Evolutionary conservation across 2,888 invertebrate genomes (phyloP), one percentile per base, ranked within the genome.

Genomic region (Caenorhabditis angaria): DNA sequence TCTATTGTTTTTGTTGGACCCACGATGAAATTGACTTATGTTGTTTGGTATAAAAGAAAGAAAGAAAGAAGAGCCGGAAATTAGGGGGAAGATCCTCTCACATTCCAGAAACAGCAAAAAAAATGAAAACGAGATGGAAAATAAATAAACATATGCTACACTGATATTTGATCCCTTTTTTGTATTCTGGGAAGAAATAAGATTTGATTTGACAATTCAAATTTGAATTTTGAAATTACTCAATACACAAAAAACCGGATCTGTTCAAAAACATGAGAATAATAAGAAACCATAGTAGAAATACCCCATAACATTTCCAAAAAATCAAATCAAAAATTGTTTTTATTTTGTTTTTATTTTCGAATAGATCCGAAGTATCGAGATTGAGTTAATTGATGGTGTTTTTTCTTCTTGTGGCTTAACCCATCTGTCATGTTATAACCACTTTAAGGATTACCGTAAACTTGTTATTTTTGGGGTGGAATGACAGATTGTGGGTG

Each of bases 11-110:
- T n/a, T n/a, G n/a, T n/a, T n/a, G n/a, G n/a, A n/a, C n/a, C n/a
- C n/a, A n/a, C n/a, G n/a, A n/a, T n/a, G n/a, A n/a, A n/a, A n/a
- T n/a, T n/a, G n/a, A n/a, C n/a, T n/a, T n/a, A n/a, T n/a, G n/a
- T n/a, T n/a, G n/a, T n/a, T n/a, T n/a, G n/a, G n/a, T n/a, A n/a
- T 41, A 41, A 41, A 14, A 32, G 32, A 32, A 32, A 32, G 10
- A 32, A 32, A 32, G 32, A 32, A 18, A 3, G 14, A 18, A 2
- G 41, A 12, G 41, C 41, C 41, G 41, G 41, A 41, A 41, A 41
- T 41, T 41, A 41, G 41, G 41, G 41, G 14, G 41, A 41, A 41
- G 41, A 41, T 12, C 41, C 41, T 41, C 41, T 41, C 41, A 41
- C 41, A 41, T 41, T 41, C 41, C 41, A 41, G 18, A 5, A 41